phyloP scores from a whole-genome alignment of 1,140 invertebrate genomes.

The Drosophila kikkawai region DNA sequence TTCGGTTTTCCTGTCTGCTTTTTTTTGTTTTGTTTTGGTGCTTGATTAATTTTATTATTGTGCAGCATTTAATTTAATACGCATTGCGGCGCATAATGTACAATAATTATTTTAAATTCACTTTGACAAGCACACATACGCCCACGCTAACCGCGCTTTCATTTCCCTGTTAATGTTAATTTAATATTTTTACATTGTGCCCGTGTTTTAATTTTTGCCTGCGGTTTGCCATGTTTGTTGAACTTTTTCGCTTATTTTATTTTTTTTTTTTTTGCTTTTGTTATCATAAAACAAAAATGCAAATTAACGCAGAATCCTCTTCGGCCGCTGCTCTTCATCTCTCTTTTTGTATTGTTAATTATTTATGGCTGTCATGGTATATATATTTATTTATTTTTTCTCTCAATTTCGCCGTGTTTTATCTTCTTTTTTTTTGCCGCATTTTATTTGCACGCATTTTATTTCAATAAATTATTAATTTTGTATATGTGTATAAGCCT shows the following conservation, averaged over 20 bases:
- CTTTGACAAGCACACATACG: conserved; percentile 70
- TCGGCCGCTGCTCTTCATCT: conserved; percentile 50
- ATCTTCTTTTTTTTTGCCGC: conserved; percentile 26
- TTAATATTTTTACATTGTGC: conserved; percentile 82
- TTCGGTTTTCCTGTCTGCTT: conserved; percentile 25
- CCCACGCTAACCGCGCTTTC: conserved; percentile 23
- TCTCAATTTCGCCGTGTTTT: conserved; percentile 27
- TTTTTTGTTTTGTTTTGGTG: conserved; percentile 30
- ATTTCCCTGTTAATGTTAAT: conserved; percentile 77
- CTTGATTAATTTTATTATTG: conserved; percentile 81
- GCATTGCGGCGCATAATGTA: conserved; percentile 71
- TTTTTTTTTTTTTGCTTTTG: conserved; percentile 49
- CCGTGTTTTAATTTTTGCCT: conserved; percentile 75
- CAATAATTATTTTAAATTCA: conserved; percentile 84
- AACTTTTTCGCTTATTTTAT: conserved; percentile 39
- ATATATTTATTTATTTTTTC: conserved; percentile 38
- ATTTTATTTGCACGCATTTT: conserved; percentile 61
- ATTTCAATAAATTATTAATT: conserved; percentile 78
- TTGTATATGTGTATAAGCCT: conserved; percentile 20
- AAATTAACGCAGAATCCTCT: conserved; percentile 75
- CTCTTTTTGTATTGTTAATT: conserved; percentile 72
- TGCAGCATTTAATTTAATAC: conserved; percentile 83
- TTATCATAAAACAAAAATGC: conserved; percentile 79
- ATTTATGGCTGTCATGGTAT: conserved; percentile 72
- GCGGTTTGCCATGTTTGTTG: conserved; percentile 64